Percentiles rank a stretch among this genome's conserved stretches.
These are phyloP conservation scores for Adrianichthys oophorus DNA, from an alignment of 2,797 vertebrate species.

Conservation along the genomic window DNA sequence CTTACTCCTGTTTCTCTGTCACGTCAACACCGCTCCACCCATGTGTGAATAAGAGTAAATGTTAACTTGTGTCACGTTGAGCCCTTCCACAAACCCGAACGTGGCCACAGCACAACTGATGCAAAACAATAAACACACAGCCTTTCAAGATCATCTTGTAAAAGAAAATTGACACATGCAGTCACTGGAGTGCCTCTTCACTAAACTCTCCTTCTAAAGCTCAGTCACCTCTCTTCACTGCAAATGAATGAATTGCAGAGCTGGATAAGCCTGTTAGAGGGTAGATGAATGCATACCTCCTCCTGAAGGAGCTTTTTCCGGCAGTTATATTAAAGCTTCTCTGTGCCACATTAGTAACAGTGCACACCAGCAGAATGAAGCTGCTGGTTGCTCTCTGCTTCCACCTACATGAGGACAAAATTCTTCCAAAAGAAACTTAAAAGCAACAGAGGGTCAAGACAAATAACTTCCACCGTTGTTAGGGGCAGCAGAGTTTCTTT, in stretches of 20 bases:
- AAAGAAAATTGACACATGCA: constrained; percentile 96
- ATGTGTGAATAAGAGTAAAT: constrained; percentile 48
- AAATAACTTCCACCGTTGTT: too few relatives aligned
- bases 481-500: too few relatives aligned
- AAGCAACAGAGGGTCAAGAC: too few relatives aligned
- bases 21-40: constrained; percentile 18
- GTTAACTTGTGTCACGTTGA: constrained; percentile 44
- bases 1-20: constrained; percentile 24
- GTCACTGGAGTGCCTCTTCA: constrained; percentile 91
- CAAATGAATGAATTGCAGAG: constrained; percentile 96
- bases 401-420: too few relatives aligned
- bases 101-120: constrained; percentile 21
- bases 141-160: constrained; percentile 90
- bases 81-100: constrained; percentile 5
- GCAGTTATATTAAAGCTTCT: constrained; percentile 87
- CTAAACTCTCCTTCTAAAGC: constrained; percentile 90
- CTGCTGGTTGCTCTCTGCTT: too few relatives aligned
- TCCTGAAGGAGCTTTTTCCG: constrained; percentile 86
- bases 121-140: neutral
- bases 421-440: too few relatives aligned
- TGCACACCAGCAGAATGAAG: neutral
- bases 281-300: constrained; percentile 93
- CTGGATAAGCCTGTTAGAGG: constrained; percentile 96
- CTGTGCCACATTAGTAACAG: constrained; percentile 83
- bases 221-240: constrained; percentile 85